phyloP scores from a whole-genome alignment of 2,797 vertebrate genomes.

The Cercopithecus diana region DNA sequence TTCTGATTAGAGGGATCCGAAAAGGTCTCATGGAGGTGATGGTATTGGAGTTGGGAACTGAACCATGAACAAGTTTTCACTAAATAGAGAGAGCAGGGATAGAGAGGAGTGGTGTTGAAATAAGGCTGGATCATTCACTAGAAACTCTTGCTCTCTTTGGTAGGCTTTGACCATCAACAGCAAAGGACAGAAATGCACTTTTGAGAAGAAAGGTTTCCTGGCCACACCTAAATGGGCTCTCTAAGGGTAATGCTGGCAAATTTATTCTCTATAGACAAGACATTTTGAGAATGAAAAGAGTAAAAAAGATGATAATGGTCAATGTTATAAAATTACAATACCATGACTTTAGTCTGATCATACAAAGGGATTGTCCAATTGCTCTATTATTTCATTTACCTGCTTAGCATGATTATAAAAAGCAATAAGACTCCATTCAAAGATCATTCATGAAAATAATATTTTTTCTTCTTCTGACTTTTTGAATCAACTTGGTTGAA shows the following conservation, averaged over 20 bases:
- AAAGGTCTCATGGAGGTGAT: neutral
- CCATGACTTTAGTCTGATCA: neutral
- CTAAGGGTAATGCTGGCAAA: neutral
- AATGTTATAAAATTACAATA: slow-evolving; percentile 34
- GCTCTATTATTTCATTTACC: slow-evolving; percentile 65
- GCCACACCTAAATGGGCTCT: neutral
- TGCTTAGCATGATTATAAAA: slow-evolving; percentile 76
- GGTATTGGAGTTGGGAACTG: neutral
- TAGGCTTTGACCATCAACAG: neutral
- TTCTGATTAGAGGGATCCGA: neutral
- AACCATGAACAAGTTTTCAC: neutral
- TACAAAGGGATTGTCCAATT: slow-evolving; percentile 12
- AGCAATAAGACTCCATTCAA: slow-evolving; percentile 62
- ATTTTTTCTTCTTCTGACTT: slow-evolving; percentile 69
- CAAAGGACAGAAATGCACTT: neutral
- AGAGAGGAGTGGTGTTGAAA: neutral
- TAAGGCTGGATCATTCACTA: too few relatives aligned
- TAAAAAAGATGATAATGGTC: neutral
- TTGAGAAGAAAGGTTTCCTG: neutral
- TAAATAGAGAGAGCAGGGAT: neutral
- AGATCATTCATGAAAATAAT: slow-evolving; percentile 70
- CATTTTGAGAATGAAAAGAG: neutral
- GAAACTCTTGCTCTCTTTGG: neutral
- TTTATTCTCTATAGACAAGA: neutral
- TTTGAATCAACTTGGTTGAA: slow-evolving; percentile 65